Evolutionary conservation across 2,888 invertebrate species (phyloP), one percentile per base, ranked within the genome.

Genomic region (Tricholauxania praeusta): DNA sequence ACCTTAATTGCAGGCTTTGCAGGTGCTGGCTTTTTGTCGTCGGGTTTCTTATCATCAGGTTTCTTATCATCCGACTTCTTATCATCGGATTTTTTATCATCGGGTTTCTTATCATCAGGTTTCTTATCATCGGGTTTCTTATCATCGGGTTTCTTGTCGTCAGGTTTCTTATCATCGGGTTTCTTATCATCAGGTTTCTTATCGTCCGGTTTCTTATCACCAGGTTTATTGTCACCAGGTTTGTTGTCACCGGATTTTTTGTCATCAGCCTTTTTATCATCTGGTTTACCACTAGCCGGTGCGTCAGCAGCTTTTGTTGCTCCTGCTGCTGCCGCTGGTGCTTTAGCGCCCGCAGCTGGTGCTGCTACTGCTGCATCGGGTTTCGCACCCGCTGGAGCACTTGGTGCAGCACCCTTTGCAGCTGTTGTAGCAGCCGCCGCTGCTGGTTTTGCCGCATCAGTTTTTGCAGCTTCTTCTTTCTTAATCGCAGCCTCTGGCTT

Each of bases 1-100:
- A 86, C 85, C 72, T 85, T 85, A 12, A 84, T 84, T 12, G 81
- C 83, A 15, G 89, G 80, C 15, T 83, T 84, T 3, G 79, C 77
- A 5, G 82, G 78, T n/a, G 85, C 78, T 12, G 86, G 81, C 51
- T 81, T 79, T 67, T 80, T 79, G 12, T 80, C 81, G 1, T 77
- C 86, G 89, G 81, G 73, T 62, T 79, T 78, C 74, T 77, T 78
- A 4, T 78, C 75, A 14, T 72, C 73, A 1, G 51, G 72, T 17
- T 72, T 73, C 48, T 71, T 68, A 10, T 63, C 73, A 12, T 49
- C 72, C 0, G 72, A 17, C 32, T 75, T 75, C 32, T 71, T 72
- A 47, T 68, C 75, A 22, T 70, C 76, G 6, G 74, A 47, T 53
- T 71, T 74, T 19, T 76, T 77, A 22, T 76, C 75, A 3, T 59